Base-by-base conservation (phyloP, 1,140 invertebrate genomes). In the Drosophila mayri region DNA sequence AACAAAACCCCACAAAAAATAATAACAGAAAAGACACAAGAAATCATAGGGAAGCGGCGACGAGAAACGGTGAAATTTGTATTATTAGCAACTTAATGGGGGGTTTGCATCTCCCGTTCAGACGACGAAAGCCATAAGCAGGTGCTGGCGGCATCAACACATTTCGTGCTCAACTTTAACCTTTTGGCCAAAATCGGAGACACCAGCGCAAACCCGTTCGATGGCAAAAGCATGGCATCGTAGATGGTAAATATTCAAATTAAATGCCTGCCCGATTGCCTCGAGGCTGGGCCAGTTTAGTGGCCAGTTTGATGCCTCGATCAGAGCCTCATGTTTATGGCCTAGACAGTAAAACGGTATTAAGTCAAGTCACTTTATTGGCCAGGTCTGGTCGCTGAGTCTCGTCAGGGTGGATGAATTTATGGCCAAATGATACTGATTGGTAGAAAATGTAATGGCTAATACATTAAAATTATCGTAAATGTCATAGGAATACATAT, bases 311-410 rank as follows among this genome's bases (percentile, higher is more conserved):
- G 63, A 52, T 47, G 74, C 30, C 55, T 52, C 72, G 72, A 55
- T 67, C 62, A 47, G 47, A 38, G 63, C 57, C 60, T 76, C 73
- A 52, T 54, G 55, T 73, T 86, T 87, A 86, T 86, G 83, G 83
- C 83, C 83, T 87, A 86, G 83, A 79, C 79, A 57, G 64, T 47
- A 55, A 79, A 83, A 79, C 66, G 75, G 71, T 79, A 72, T 87
- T 83, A 72, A 87, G 55, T 64, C 59, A 79, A 79, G 62, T 60
- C 49, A 66, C 57, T 86, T 85, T 71, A 81, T 55, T 71, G 75
- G 79, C 67, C 60, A 46, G 12, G 46, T 68, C 66, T 63, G 64
- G 57, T 37, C 44, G 3, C 4, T 4, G 18, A 14, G 12, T 12
- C 50, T 22, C 12, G 52, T 25, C 52, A 25, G 52, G 35, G 35